phyloP scores from a whole-genome alignment of 2,797 vertebrate genomes.

The Salarias fasciatus region DNA sequence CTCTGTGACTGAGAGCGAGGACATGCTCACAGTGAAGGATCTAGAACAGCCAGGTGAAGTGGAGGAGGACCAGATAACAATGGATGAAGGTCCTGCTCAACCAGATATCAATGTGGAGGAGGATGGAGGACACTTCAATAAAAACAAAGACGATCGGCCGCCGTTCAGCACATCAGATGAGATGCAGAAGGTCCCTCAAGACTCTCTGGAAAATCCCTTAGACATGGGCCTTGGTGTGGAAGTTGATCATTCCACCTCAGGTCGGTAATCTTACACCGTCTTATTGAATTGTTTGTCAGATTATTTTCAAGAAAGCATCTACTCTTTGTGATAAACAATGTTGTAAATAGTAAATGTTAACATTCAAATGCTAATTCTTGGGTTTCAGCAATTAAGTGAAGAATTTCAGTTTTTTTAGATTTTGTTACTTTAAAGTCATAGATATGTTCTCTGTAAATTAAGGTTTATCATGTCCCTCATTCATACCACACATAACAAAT shows the following conservation, averaged over 20 bases:
- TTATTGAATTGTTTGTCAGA: background rate
- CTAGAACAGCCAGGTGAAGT: conserved; percentile 33
- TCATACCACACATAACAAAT: too few relatives aligned
- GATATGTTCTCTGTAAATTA: too few relatives aligned
- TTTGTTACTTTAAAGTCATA: too few relatives aligned
- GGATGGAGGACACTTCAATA: conserved; percentile 77
- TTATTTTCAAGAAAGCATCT: background rate
- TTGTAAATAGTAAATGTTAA: too few relatives aligned
- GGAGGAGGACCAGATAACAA: conserved; percentile 34
- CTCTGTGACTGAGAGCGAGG: conserved; percentile 18
- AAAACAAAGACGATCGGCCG: conserved; percentile 77
- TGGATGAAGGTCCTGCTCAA: conserved; percentile 34
- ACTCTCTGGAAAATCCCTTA: conserved; percentile 73
- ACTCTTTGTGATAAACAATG: too few relatives aligned
- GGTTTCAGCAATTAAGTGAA: too few relatives aligned
- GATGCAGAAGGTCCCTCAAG: conserved; percentile 72
- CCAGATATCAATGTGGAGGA: conserved; percentile 70
- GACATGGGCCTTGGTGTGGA: conserved; percentile 71
- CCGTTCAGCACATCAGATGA: conserved; percentile 67
- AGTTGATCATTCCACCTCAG: conserved; percentile 69
- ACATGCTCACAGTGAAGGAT: conserved; percentile 38
- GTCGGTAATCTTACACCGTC: conserved; percentile 56
- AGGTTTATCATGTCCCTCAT: too few relatives aligned
- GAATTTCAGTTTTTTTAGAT: too few relatives aligned
- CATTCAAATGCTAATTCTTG: too few relatives aligned